Conservation (phyloP, 2,797 vertebrate species). For the Poecilia picta region DNA sequence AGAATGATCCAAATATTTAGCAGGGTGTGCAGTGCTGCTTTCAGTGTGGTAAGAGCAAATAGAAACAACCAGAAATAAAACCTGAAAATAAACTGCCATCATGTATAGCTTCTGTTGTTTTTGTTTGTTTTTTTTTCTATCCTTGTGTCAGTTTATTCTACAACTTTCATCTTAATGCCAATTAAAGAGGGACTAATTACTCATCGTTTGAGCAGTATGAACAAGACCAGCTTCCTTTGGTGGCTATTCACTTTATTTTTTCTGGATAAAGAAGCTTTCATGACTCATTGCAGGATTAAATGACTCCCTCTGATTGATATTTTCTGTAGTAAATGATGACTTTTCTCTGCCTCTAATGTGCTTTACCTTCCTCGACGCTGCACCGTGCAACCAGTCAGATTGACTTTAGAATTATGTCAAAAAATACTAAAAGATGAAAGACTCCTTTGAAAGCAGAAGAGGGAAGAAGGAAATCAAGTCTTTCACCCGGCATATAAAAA, state of each 20-base stretch:
- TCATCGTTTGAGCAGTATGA: slow-evolving; percentile 39
- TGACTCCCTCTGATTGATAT: slow-evolving; percentile 48
- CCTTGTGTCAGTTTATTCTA: slow-evolving; percentile 5
- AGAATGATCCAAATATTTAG: slow-evolving; percentile 2
- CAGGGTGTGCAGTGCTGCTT: neutral
- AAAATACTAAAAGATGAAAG: slow-evolving; percentile 76
- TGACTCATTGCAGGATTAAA: slow-evolving; percentile 56
- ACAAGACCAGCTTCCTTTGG: slow-evolving; percentile 24
- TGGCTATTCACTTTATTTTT: slow-evolving; percentile 33
- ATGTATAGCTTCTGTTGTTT: neutral
- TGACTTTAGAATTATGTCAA: slow-evolving; percentile 69
- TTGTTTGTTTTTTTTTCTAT: neutral
- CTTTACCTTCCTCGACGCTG: slow-evolving; percentile 64
- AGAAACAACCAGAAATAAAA: neutral
- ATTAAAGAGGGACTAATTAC: slow-evolving; percentile 64
- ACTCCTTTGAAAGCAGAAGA: slow-evolving; percentile 69
- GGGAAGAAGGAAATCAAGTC: slow-evolving; percentile 61
- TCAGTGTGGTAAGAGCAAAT: neutral
- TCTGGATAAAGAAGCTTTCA: slow-evolving; percentile 51
- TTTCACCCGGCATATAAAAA: slow-evolving; percentile 64
- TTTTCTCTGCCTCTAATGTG: slow-evolving; percentile 62
- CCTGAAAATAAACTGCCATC: neutral
- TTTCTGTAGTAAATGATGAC: slow-evolving; percentile 59
- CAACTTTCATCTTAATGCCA: slow-evolving; percentile 42
- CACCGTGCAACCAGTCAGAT: slow-evolving; percentile 60